These are phyloP conservation scores for Gymnarchus niloticus DNA, from an alignment of 2,113 vertebrate genomes.

Conservation along the genomic window DNA sequence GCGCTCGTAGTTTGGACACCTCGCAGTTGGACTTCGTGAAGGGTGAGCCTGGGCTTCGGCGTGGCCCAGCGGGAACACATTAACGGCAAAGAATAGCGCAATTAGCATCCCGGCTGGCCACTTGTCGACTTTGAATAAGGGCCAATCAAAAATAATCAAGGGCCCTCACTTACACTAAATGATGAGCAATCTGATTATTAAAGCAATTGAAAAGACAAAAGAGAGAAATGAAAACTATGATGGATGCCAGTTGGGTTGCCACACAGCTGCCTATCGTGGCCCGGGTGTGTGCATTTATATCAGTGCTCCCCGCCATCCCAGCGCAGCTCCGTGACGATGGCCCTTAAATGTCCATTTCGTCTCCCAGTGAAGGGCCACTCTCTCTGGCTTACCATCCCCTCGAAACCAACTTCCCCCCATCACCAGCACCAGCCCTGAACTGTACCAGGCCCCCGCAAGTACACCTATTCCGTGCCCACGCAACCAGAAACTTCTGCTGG, in stretches of 20 bases:
- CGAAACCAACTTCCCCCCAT: not conserved
- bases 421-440: not conserved
- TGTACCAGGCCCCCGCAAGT: not conserved
- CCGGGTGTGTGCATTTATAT: not conserved
- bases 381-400: not conserved
- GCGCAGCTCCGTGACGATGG: not conserved
- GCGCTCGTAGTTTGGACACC: not conserved
- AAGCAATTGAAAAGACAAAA: conserved; percentile 17
- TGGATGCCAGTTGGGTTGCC: not conserved
- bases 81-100: not conserved
- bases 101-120: not conserved
- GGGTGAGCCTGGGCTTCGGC: not conserved
- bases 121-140: not conserved
- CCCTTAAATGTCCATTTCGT: conserved; percentile 9
- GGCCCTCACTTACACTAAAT: conserved; percentile 12
- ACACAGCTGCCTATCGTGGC: not conserved
- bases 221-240: conserved; percentile 20
- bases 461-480: conserved; percentile 15
- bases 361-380: conserved; percentile 4
- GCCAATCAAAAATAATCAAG: conserved; percentile 21
- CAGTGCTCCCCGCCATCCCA: not conserved
- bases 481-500: conserved; percentile 10
- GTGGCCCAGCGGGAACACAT: not conserved
- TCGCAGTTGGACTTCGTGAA: not conserved
- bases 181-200: conserved; percentile 23